Percentiles rank a stretch among this genome's conserved stretches.
Conservation (phyloP, 2,888 invertebrate species). For the Agrochola lychnidis region DNA sequence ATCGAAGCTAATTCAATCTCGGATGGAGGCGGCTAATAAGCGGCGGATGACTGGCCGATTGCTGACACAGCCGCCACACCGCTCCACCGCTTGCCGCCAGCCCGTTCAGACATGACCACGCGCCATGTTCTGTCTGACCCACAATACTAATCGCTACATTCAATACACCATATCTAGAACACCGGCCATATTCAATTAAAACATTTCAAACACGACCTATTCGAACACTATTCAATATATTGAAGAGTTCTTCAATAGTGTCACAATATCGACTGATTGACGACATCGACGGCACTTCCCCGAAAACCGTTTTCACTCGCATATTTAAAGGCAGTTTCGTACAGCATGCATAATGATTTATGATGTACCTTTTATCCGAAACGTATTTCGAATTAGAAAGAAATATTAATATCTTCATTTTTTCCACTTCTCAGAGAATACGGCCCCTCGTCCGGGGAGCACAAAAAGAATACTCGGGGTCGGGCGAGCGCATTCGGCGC, state of each 20-base stretch:
- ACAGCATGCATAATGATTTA: slow-evolving; percentile 87
- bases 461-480: slow-evolving; percentile 88
- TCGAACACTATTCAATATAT: slow-evolving; percentile 23
- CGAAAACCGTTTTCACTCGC: slow-evolving; percentile 85
- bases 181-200: slow-evolving; percentile 60
- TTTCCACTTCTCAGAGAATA: slow-evolving; percentile 90
- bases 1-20: slow-evolving; percentile 87
- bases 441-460: slow-evolving; percentile 82
- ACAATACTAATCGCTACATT: slow-evolving; percentile 75
- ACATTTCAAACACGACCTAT: slow-evolving; percentile 39
- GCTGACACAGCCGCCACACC: slow-evolving; percentile 71
- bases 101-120: slow-evolving; percentile 71
- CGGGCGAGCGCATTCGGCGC: slow-evolving; percentile 87
- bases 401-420: slow-evolving; percentile 91
- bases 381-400: slow-evolving; percentile 91
- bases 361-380: slow-evolving; percentile 88
- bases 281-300: slow-evolving; percentile 78
- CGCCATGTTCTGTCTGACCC: slow-evolving; percentile 76
- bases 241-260: slow-evolving; percentile 59
- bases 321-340: slow-evolving; percentile 85
- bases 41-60: slow-evolving; percentile 85
- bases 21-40: slow-evolving; percentile 85
- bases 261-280: slow-evolving; percentile 83
- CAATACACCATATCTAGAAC: slow-evolving; percentile 67
- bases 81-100: slow-evolving; percentile 40